Evolutionary conservation across 2,113 vertebrate species (phyloP), one percentile per base, ranked within the genome.

Genomic region (Dryoscopus gambensis): DNA sequence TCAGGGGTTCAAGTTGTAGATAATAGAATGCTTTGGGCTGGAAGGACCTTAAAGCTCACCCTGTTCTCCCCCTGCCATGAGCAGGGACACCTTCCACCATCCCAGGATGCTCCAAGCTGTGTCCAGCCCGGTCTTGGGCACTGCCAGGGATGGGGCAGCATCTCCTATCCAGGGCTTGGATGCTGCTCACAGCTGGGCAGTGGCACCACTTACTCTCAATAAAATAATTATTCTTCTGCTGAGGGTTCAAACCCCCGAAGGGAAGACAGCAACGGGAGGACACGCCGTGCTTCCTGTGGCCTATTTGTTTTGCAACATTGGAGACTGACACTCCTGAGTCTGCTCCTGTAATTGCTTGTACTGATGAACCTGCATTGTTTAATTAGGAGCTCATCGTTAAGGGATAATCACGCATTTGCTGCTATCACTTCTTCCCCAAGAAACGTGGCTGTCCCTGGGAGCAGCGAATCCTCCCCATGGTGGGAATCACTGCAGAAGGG

Each of bases 301-400:
- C 71, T 37, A 15, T 92, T 93, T 96, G 95, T 89, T 96, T 84
- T 78, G 83, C 92, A 92, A 42, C 93, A 89, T 0, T 92, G 88
- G 71, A 95, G 95, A 60, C 18, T 46, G 85, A 52, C 80, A 68
- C 79, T 71, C 78, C 14, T 23, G 63, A 90, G 82, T 17, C 76
- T 81, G 90, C 83, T 95, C 83, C 68, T 49, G 2, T 96, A 93
- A 96, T 96, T 96, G 96, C 85, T 59, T 46, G 68, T 84, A 79
- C 85, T 95, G 95, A 93, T 93, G 79, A 95, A 89, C 81, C 56
- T 74, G 79, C 90, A 90, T 92, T 95, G 92, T 68, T 94, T 95
- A 96, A 97, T 96, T 93, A 89, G 92, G 71, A 73, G 92, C 92
- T 86, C 85, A 15, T 80, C 1, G 0, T 37, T 89, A 88, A 92